Evolutionary conservation across 2,113 vertebrate genomes (phyloP).

Genomic region (Onychorhynchus coronatus): DNA sequence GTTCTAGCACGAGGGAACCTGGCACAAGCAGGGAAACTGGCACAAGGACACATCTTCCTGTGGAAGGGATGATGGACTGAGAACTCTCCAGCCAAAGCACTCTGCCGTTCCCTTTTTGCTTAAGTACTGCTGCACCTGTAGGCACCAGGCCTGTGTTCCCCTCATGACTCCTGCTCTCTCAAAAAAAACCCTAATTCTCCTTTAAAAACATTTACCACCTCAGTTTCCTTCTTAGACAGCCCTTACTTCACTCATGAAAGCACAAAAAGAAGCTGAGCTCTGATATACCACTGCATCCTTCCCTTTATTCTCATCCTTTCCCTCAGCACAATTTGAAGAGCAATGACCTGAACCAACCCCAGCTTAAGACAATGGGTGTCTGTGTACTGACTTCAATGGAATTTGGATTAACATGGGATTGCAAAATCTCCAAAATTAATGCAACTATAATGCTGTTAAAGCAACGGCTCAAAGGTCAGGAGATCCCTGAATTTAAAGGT

Average conservation of each 20-base stretch:
- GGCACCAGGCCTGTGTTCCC: not conserved
- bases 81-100: not conserved
- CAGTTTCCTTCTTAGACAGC: not conserved
- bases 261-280: not conserved
- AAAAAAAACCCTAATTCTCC: not conserved
- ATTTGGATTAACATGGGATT: conserved; percentile 55
- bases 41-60: not conserved
- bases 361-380: conserved; percentile 34
- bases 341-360: conserved; percentile 38
- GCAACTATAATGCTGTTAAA: conserved; percentile 52
- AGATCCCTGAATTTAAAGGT: not conserved
- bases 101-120: not conserved
- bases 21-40: not conserved
- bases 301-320: not conserved
- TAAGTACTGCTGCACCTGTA: not conserved
- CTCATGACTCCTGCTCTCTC: not conserved
- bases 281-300: not conserved
- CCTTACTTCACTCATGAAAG: not conserved
- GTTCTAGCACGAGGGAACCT: not conserved
- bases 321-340: not conserved
- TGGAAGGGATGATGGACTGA: not conserved
- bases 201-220: not conserved
- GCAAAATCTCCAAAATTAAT: conserved; percentile 47
- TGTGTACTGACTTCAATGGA: conserved; percentile 15
- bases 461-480: not conserved